A percentile compares a stretch with the other conserved stretches of the same genome.
phyloP scores from a whole-genome alignment of 2,888 invertebrate species.

The Hyposoter didymator region DNA sequence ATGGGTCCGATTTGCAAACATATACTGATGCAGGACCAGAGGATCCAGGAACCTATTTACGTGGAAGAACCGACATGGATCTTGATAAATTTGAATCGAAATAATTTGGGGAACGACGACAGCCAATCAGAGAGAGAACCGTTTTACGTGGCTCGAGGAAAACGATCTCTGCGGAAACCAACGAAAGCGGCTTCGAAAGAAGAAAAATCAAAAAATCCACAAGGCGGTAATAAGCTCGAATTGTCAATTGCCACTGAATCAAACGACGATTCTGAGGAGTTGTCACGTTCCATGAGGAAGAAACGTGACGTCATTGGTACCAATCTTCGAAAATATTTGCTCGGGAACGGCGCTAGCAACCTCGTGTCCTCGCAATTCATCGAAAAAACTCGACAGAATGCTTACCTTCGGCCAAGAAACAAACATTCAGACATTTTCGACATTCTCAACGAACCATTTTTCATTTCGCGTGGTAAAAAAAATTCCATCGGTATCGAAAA shows the following conservation, averaged over 20 bases:
- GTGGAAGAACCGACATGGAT: conserved; percentile 75
- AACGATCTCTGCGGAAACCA: conserved; percentile 45
- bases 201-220: not conserved
- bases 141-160: conserved; percentile 76
- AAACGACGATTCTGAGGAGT: not conserved
- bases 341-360: conserved; percentile 1
- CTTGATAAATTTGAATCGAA: conserved; percentile 65
- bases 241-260: not conserved
- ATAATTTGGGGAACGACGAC: conserved; percentile 1
- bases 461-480: conserved; percentile 75
- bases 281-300: not conserved
- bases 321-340: conserved; percentile 19
- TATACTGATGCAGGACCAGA: conserved; percentile 64
- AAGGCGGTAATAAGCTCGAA: not conserved
- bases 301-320: conserved; percentile 27
- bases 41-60: conserved; percentile 72
- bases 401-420: conserved; percentile 66
- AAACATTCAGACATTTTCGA: conserved; percentile 73
- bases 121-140: conserved; percentile 68
- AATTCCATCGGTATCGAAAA: not conserved
- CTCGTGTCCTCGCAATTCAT: not conserved
- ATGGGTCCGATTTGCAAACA: conserved; percentile 36
- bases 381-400: not conserved
- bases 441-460: conserved; percentile 72
- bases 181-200: not conserved